Base-by-base conservation (phyloP, 2,113 vertebrate genomes). In the Cettia cetti region DNA sequence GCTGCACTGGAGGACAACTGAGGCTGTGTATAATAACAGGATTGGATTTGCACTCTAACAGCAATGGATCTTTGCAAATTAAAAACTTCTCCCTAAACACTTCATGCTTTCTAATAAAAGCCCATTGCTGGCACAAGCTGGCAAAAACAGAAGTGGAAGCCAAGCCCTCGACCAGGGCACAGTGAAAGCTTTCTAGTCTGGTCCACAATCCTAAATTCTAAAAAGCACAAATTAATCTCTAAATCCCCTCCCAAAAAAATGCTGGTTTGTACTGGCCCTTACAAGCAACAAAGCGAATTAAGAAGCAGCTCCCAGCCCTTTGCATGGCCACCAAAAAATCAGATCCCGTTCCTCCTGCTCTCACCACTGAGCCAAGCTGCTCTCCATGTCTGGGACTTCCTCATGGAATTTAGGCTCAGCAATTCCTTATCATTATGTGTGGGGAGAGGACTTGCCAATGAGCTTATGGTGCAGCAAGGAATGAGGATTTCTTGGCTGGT, bases 31-130 rank as follows among this genome's bases (percentile, higher is more conserved):
- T 15, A 30, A 11, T 15, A 30, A 39, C 18, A 49, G 45, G 28
- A n/a, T 3, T 54, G 24, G 6, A 42, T 45, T 54, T 53, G 12
- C 26, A 17, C 47, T 16, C 0, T 15, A 23, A 21, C 5, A 70
- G 47, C 39, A 54, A n/a, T 7, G 13, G n/a, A 30, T 27, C 39
- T 59, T 54, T 42, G 42, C 21, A 50, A 39, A 83, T 53, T 20
- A 49, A 39, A 35, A 30, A 15, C 19, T 68, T 82, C 15, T 27
- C 49, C 40, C 20, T 28, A 15, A 68, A 66, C 37, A 77, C 21
- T n/a, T 53, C 16, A 18, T 1, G 1, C 33, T 92, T 70, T 52
- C 57, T 19, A 52, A 52, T 8, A 40, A 49, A 68, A 79, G 15
- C 30, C 13, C 10, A 9, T 40, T 68, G 27, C 35, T 68, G 59